A percentile compares a stretch with the other conserved stretches of the same genome.
Conservation (phyloP, 1,140 invertebrate species). For the Drosophila athabasca region DNA sequence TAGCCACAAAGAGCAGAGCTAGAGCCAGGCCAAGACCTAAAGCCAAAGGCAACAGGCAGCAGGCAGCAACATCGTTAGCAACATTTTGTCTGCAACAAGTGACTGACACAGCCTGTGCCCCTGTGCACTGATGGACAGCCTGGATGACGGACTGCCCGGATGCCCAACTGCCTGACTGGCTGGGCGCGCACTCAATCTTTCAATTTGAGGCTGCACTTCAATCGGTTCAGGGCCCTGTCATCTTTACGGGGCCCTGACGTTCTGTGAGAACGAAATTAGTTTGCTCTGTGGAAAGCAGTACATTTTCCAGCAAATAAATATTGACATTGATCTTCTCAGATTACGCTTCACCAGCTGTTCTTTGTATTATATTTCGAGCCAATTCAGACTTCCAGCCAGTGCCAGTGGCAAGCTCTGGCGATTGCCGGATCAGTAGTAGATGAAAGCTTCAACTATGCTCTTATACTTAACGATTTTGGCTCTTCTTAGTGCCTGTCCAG, state of each 20-base stretch:
- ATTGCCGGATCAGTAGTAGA: too few relatives aligned
- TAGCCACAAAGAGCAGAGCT: constrained; percentile 37
- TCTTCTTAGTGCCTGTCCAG: too few relatives aligned
- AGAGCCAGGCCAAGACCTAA: constrained; percentile 2
- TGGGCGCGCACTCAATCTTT: constrained; percentile 61
- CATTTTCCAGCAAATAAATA: constrained; percentile 10
- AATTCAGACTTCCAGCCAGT: too few relatives aligned
- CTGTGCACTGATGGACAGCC: constrained; percentile 25
- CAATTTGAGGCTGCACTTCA: constrained; percentile 51
- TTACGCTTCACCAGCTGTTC: too few relatives aligned
- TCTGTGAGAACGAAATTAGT: constrained; percentile 70
- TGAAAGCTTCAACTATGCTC: too few relatives aligned
- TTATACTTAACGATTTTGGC: too few relatives aligned
- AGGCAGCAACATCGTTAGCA: constrained; percentile 67
- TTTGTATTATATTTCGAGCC: too few relatives aligned
- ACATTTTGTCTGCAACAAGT: constrained; percentile 70
- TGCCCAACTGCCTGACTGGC: constrained; percentile 26
- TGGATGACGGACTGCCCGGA: constrained; percentile 9
- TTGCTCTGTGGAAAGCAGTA: constrained; percentile 21
- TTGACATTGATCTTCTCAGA: neutral
- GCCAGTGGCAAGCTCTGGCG: too few relatives aligned
- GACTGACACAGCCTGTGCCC: constrained; percentile 46
- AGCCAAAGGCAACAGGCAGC: neutral
- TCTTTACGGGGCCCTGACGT: constrained; percentile 52
- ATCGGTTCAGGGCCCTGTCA: constrained; percentile 45